Evolutionary conservation across 2,797 vertebrate species (phyloP), one percentile per base, ranked within the genome.

Genomic region (Muraenolepis orangiensis): DNA sequence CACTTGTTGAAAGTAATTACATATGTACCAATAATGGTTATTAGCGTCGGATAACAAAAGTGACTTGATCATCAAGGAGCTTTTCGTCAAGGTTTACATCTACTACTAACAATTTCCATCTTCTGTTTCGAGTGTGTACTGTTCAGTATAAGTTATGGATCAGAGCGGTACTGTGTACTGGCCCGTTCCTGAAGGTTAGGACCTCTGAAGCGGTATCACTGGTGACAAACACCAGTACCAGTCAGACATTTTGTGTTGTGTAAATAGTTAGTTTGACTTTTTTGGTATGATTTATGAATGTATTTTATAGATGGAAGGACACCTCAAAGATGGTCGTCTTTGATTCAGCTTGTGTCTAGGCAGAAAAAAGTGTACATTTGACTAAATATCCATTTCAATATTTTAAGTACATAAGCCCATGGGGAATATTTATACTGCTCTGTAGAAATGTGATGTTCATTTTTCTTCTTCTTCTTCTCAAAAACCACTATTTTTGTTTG

Each of bases 261-360:
- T 13, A 74, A 69, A 78, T 71, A 68, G 29, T 16, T 66, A 5
- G n/a, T n/a, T n/a, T n/a, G 40, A 26, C 51, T 46, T 66, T 30
- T 34, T 29, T 28, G 42, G 26, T 42, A 20, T 72, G 42, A 61
- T 64, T 74, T 76, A 51, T 73, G 26, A 71, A 71, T 70, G 69
- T 46, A 80, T 82, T 78, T 69, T 83, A 79, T 86, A 82, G 66
- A 34, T 78, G 0, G 34, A 69, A 16, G 36, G 29, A n/a, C 34
- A 32, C 66, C 14, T 14, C 28, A 64, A 57, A 23, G n/a, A 61
- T 23, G 29, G 7, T 26, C n/a, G 23, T 32, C 31, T 67, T 40
- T 66, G 12, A 66, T 67, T 77, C 28, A 67, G n/a, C 46, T 80
- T n/a, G 12, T 51, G 4, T 13, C 12, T 26, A 40, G 40, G 10